These are phyloP conservation scores for Leptothorax acervorum DNA, from an alignment of 2,888 invertebrate species.

Conservation along the genomic window DNA sequence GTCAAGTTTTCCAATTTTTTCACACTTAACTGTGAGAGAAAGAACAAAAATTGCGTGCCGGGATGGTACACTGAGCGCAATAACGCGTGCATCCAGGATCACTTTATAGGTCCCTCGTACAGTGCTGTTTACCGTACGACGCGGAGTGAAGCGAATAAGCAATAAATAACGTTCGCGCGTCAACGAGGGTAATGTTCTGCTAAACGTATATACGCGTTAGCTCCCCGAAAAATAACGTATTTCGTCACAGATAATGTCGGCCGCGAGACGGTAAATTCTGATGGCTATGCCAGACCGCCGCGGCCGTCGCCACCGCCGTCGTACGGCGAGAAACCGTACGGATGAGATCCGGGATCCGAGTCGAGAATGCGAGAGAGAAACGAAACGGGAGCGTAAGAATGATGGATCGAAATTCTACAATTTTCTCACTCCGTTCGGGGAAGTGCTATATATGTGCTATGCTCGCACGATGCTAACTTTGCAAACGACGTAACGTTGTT, in stretches of 20 bases:
- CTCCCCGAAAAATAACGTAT: slow-evolving; percentile 61
- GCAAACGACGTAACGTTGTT: slow-evolving; percentile 65
- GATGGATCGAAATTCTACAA: slow-evolving; percentile 68
- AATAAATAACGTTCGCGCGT: slow-evolving; percentile 71
- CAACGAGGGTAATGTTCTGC: slow-evolving; percentile 60
- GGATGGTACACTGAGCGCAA: slow-evolving; percentile 17
- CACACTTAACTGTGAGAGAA: slow-evolving; percentile 28
- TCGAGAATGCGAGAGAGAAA: slow-evolving; percentile 17
- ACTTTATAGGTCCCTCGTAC: slow-evolving; percentile 60
- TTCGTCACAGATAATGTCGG: slow-evolving; percentile 60
- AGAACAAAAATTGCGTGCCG: slow-evolving; percentile 47
- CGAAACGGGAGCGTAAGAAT: slow-evolving; percentile 47
- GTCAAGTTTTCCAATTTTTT: slow-evolving; percentile 71
- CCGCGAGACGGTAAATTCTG: slow-evolving; percentile 62
- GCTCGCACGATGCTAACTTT: slow-evolving; percentile 63
- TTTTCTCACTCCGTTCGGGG: slow-evolving; percentile 57
- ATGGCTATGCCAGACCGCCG: slow-evolving; percentile 39
- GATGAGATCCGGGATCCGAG: slow-evolving; percentile 6
- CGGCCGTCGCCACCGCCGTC: not conserved
- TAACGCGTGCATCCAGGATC: slow-evolving; percentile 62
- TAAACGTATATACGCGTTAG: slow-evolving; percentile 65
- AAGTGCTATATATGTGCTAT: slow-evolving; percentile 54
- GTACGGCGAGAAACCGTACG: not conserved
- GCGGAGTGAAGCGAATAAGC: slow-evolving; percentile 66
- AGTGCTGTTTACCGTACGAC: slow-evolving; percentile 50